Percentiles rank a stretch among this genome's conserved stretches.
Conservation (phyloP, 1,140 invertebrate genomes). For the Leptinotarsa lineolata region DNA sequence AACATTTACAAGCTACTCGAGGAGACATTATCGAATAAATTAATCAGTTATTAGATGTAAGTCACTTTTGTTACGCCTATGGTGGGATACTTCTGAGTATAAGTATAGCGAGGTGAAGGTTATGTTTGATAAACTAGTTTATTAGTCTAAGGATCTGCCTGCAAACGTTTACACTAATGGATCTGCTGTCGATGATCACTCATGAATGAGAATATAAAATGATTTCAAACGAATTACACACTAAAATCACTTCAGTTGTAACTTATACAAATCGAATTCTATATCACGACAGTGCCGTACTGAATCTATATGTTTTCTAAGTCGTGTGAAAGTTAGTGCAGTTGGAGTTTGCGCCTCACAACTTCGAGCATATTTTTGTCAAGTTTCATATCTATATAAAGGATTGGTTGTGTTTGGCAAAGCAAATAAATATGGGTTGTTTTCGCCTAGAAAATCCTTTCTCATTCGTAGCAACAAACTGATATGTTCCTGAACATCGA, state of each 20-base stretch:
- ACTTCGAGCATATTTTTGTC: constrained; percentile 42
- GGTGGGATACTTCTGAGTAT: background rate
- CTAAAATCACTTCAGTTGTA: too few relatives aligned
- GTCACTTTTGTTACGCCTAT: background rate
- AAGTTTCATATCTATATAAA: constrained; percentile 46
- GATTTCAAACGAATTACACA: background rate
- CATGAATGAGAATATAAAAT: background rate
- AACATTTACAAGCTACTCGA: too few relatives aligned
- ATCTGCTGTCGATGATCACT: background rate
- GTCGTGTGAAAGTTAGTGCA: constrained; percentile 43
- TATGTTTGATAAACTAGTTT: background rate
- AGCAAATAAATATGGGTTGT: constrained; percentile 47
- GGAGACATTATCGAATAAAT: background rate
- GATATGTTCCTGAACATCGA: constrained; percentile 33
- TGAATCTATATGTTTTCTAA: constrained; percentile 52
- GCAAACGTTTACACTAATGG: background rate
- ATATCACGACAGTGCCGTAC: too few relatives aligned
- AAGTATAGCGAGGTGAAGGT: background rate
- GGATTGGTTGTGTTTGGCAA: constrained; percentile 33
- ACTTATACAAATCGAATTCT: too few relatives aligned
- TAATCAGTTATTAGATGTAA: background rate
- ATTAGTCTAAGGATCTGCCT: background rate
- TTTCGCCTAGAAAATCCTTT: constrained; percentile 27
- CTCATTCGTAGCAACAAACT: constrained; percentile 25
- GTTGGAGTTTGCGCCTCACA: constrained; percentile 46